Percentiles rank a stretch among this genome's conserved stretches.
Evolutionary conservation across 2,797 vertebrate genomes (phyloP).

Genomic region (Urosaurus nigricauda): DNA sequence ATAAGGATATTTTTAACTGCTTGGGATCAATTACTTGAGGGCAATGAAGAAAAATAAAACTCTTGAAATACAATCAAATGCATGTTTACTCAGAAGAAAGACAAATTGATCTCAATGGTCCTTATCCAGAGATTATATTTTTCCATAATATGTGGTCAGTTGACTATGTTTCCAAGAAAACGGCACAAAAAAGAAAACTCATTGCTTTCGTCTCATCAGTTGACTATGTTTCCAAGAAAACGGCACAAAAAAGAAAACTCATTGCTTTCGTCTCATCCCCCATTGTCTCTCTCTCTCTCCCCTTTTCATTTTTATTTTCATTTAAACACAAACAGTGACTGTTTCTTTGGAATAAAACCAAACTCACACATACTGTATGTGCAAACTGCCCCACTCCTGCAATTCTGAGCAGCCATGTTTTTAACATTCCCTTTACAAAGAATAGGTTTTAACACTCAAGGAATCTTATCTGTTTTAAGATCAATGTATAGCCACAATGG

Average conservation of each 20-base stretch:
- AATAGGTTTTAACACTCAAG: constrained; percentile 5
- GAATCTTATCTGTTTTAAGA: constrained; percentile 8
- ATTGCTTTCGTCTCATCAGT: background rate
- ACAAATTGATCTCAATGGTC: no score
- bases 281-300: background rate
- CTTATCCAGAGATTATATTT: no score
- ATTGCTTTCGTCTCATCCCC: background rate
- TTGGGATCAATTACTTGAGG: background rate
- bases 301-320: background rate
- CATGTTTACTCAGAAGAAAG: no score
- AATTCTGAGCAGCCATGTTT: background rate
- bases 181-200: no score
- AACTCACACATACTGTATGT: background rate
- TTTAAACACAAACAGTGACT: background rate
- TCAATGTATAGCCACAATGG: constrained; percentile 15
- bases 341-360: background rate
- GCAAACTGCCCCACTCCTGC: no score
- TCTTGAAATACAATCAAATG: no score
- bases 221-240: no score
- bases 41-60: no score
- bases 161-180: no score
- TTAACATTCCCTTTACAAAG: background rate
- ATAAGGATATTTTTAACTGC: no score
- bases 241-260: no score
- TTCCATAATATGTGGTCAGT: no score